Evolutionary conservation across 2,797 vertebrate species (phyloP), one percentile per base, ranked within the genome.

Genomic region (Peromyscus nudipes): DNA sequence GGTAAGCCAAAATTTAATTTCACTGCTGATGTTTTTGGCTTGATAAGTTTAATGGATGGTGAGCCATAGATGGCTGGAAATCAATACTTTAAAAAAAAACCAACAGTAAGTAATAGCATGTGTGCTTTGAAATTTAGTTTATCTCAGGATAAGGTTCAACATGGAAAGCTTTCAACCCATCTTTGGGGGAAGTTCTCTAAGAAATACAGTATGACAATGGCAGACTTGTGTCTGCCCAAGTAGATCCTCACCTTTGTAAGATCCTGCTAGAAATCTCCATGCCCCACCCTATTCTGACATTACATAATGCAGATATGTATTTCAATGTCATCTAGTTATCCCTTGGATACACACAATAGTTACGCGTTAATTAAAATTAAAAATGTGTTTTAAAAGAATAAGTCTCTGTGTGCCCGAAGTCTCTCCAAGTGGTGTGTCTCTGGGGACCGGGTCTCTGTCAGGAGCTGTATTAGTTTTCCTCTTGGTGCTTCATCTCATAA

Each of bases 1-100:
- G 76, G 79, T 91, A 96, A 96, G 31, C 76, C 93, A 90, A 93
- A 92, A 96, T 95, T 95, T 98, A 97, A 97, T 97, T 94, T 96
- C 2, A 73, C 3, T 77, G 62, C 73, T 94, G 94, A 95, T 96
- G 40, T 25, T 91, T 89, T 89, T 46, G 77, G 19, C 6, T 91
- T 94, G 93, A 96, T 96, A 96, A 96, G 11, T 86, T 8, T 96
- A 94, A 95, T 43, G 9, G 65, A 77, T 96, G n/a, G 46, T 81
- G 88, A 93, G 85, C 93, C 82, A 55, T 73, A 91, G 84, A n/a
- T 96, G 79, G 25, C 57, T 62, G 21, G 75, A 75, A 95, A 91
- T 92, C 46, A 73, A 55, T 80, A 43, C 23, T 37, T 10, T 34
- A 55, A 80, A 29, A 71, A 77, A 29, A 52, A 46, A 46, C 46